Evolutionary conservation across 2,888 invertebrate genomes (phyloP).

Genomic region (Dryococelus australis): DNA sequence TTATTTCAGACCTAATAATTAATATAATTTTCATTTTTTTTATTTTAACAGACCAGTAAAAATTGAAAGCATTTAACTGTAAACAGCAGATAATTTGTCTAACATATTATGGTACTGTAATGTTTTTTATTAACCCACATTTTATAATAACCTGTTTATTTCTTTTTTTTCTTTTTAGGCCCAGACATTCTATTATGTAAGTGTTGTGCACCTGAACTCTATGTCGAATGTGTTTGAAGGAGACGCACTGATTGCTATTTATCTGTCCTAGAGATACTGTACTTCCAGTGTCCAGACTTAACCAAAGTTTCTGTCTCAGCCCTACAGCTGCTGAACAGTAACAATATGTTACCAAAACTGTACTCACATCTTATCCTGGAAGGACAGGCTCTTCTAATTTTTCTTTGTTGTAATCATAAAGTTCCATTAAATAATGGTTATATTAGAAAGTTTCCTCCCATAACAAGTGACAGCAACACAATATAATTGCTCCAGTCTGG

Average conservation of each 20-base stretch:
- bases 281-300: not conserved
- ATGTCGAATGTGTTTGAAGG: slow-evolving; percentile 36
- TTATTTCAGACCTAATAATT: not conserved
- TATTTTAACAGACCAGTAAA: not conserved
- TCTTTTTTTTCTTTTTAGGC: slow-evolving; percentile 47
- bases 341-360: not conserved
- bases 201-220: slow-evolving; percentile 38
- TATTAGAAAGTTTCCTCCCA: no score
- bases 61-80: not conserved
- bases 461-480: no score
- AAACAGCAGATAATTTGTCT: not conserved
- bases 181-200: slow-evolving; percentile 47
- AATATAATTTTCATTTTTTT: not conserved
- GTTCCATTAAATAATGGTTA: no score
- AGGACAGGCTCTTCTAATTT: no score
- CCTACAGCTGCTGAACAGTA: not conserved
- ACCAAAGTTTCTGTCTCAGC: not conserved
- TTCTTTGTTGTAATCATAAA: no score
- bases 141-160: slow-evolving; percentile 38
- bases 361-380: not conserved
- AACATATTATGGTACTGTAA: not conserved
- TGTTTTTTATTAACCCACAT: slow-evolving; percentile 33
- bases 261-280: not conserved
- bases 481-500: no score
- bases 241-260: not conserved